These are phyloP conservation scores for Martes martes DNA, from an alignment of 2,113 vertebrate genomes.

Conservation along the genomic window DNA sequence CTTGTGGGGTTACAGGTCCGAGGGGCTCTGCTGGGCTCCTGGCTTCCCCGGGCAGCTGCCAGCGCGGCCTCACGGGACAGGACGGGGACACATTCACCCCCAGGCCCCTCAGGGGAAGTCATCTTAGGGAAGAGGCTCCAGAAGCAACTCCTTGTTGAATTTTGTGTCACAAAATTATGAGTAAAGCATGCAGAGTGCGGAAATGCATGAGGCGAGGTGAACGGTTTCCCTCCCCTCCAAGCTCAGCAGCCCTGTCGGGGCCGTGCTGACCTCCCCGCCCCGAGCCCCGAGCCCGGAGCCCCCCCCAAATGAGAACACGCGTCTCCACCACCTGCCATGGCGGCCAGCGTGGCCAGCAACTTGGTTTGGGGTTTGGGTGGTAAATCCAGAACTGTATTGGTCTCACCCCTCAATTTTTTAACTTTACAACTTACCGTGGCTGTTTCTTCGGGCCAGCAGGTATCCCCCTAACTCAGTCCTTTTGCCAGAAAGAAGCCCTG, in stretches of 20 bases:
- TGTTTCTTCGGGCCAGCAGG: not conserved
- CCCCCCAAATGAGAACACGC: fast-evolving
- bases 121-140: not conserved
- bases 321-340: not conserved
- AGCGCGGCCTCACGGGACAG: fast-evolving
- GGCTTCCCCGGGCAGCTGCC: not conserved
- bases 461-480: not conserved
- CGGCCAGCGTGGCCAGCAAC: not conserved
- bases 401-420: not conserved
- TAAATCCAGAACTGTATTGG: not conserved
- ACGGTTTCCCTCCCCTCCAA: not conserved
- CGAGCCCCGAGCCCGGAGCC: no score
- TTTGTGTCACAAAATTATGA: not conserved
- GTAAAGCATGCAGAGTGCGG: not conserved
- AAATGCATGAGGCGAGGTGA: not conserved
- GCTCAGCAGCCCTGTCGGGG: not conserved
- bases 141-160: not conserved
- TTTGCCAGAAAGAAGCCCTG: not conserved
- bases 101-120: not conserved
- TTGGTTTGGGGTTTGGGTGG: not conserved
- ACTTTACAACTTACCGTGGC: not conserved
- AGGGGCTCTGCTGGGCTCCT: not conserved
- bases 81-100: not conserved
- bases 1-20: not conserved
- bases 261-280: no score